phyloP scores from a whole-genome alignment of 2,113 vertebrate genomes.

The Barnardius zonarius region DNA sequence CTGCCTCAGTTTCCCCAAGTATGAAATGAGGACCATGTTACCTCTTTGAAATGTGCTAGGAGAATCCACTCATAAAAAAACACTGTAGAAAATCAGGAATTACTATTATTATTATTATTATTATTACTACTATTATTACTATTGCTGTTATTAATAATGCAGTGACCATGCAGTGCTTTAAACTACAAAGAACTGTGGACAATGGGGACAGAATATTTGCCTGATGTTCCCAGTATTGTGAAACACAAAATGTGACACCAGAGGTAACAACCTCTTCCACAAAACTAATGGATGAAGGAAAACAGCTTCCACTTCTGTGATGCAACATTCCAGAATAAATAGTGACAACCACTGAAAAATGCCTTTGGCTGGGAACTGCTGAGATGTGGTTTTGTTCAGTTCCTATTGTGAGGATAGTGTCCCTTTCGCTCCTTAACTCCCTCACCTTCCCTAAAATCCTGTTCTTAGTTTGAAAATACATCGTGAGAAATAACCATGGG shows the following conservation, averaged over 20 bases:
- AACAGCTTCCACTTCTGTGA: not conserved
- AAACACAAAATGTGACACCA: not conserved
- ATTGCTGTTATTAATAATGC: not conserved
- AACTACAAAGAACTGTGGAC: not conserved
- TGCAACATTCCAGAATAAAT: not conserved
- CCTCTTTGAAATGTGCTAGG: not conserved
- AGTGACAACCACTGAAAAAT: not conserved
- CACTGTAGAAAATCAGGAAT: not conserved
- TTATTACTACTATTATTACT: not conserved
- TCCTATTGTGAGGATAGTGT: fast-evolving
- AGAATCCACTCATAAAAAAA: not conserved
- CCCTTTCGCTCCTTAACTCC: not conserved
- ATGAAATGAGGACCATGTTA: not conserved
- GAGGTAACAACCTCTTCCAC: not conserved
- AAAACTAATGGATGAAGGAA: not conserved
- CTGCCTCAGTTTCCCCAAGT: not conserved
- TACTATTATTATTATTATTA: not conserved
- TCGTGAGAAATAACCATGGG: not conserved
- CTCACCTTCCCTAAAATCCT: not conserved
- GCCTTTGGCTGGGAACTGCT: not conserved
- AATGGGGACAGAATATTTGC: not conserved
- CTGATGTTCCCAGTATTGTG: not conserved
- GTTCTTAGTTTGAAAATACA: not conserved
- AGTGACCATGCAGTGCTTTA: not conserved
- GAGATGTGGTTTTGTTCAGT: not conserved